Conservation (phyloP, 2,797 vertebrate genomes). For the Aratinga solstitialis region DNA sequence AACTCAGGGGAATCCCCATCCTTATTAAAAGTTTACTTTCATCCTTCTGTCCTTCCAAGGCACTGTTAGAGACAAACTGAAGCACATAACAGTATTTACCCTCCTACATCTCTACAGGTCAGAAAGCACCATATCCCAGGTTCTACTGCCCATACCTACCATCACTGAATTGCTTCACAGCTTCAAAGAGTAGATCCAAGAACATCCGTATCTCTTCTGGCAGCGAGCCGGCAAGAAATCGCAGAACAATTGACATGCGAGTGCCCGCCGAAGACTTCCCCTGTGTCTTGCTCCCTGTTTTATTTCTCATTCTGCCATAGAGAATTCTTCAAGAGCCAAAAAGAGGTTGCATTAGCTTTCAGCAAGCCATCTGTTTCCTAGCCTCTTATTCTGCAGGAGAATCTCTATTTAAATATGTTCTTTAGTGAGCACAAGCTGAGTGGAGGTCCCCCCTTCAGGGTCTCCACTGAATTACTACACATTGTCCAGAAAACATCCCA, state of each 20-base stretch:
- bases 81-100: neutral
- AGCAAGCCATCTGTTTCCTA: neutral
- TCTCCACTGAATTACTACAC: neutral
- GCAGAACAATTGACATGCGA: constrained; percentile 90
- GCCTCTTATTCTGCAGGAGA: neutral
- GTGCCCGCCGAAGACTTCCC: constrained; percentile 84
- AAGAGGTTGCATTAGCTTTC: constrained; percentile 38
- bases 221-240: constrained; percentile 90
- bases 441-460: neutral
- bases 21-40: neutral
- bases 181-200: constrained; percentile 91
- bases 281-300: constrained; percentile 92
- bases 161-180: constrained; percentile 83
- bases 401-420: neutral
- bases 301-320: constrained; percentile 93
- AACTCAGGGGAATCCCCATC: neutral
- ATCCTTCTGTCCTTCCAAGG: neutral
- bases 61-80: neutral
- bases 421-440: neutral
- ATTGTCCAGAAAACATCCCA: neutral
- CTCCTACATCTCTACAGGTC: neutral
- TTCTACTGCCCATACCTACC: constrained; percentile 73
- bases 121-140: neutral
- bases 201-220: constrained; percentile 91
- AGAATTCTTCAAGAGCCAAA: constrained; percentile 84